Evolutionary conservation across 1,140 invertebrate species (phyloP).

Genomic region (Tetramorium parvispinum): DNA sequence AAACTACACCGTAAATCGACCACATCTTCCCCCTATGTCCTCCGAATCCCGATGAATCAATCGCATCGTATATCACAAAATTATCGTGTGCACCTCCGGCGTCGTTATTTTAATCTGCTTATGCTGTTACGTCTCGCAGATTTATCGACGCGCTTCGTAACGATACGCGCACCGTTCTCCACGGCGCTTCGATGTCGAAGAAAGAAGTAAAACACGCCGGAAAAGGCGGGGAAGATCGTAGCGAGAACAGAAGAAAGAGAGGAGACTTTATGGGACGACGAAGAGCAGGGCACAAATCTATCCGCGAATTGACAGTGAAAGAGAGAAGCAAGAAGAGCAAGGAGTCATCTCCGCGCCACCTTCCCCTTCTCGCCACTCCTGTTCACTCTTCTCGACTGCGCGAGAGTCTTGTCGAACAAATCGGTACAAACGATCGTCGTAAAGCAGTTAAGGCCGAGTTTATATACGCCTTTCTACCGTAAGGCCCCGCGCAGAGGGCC

Average conservation of each 20-base stretch:
- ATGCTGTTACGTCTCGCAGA: constrained; percentile 30
- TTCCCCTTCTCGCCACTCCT: background rate
- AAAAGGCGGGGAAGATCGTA: background rate
- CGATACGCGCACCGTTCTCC: constrained; percentile 26
- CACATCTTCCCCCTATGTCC: background rate
- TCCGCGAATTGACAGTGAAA: constrained; percentile 34
- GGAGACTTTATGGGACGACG: constrained; percentile 60
- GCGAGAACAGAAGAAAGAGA: constrained; percentile 27
- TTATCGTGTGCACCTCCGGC: constrained; percentile 38
- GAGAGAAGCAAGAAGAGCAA: constrained; percentile 2
- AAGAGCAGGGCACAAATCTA: constrained; percentile 59
- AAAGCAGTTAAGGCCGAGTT: constrained; percentile 85
- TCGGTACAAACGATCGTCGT: constrained; percentile 87
- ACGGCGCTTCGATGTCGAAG: constrained; percentile 15
- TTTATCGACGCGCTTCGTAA: constrained; percentile 54
- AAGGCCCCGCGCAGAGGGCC: constrained; percentile 70
- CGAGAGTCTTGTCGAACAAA: constrained; percentile 84
- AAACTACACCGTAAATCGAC: constrained; percentile 30
- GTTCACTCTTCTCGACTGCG: constrained; percentile 18
- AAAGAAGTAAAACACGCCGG: constrained; percentile 17
- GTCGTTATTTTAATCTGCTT: constrained; percentile 58
- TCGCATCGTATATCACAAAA: constrained; percentile 31
- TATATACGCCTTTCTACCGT: constrained; percentile 81
- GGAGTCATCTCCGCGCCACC: constrained; percentile 30
- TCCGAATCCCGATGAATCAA: constrained; percentile 41